Conservation (phyloP, 2,888 invertebrate species). For the Cheilosia grossa region DNA sequence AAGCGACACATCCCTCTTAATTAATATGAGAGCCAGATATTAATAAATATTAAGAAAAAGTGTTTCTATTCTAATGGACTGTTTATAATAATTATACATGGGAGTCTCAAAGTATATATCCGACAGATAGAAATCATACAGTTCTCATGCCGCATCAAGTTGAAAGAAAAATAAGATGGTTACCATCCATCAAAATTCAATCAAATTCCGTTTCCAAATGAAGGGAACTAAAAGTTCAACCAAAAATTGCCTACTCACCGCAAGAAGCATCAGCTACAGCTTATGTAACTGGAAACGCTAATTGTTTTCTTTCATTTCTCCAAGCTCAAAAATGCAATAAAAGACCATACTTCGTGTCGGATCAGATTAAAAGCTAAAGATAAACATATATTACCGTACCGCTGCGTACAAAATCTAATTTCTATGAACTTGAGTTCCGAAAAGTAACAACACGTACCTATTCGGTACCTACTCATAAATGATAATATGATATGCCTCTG, state of each 20-base stretch:
- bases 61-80: no score
- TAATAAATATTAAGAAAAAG: no score
- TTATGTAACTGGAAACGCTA: constrained; percentile 32
- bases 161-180: no score
- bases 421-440: constrained; percentile 45
- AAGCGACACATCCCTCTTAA: no score
- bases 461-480: background rate
- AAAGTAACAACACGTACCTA: constrained; percentile 23
- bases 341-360: constrained; percentile 40
- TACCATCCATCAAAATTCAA: background rate
- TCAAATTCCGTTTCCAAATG: background rate
- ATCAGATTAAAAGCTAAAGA: constrained; percentile 60
- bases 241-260: background rate
- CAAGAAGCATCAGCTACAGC: constrained; percentile 6
- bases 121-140: no score
- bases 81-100: no score
- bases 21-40: no score
- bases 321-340: constrained; percentile 25
- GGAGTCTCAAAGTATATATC: no score
- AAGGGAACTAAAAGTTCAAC: background rate
- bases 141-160: no score
- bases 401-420: constrained; percentile 27
- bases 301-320: constrained; percentile 37
- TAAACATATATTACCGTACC: constrained; percentile 25
- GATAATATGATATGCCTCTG: constrained; percentile 27